Percentiles rank a stretch among this genome's conserved stretches.
phyloP scores from a whole-genome alignment of 2,797 vertebrate species.

The Craterocephalus amniculus region DNA sequence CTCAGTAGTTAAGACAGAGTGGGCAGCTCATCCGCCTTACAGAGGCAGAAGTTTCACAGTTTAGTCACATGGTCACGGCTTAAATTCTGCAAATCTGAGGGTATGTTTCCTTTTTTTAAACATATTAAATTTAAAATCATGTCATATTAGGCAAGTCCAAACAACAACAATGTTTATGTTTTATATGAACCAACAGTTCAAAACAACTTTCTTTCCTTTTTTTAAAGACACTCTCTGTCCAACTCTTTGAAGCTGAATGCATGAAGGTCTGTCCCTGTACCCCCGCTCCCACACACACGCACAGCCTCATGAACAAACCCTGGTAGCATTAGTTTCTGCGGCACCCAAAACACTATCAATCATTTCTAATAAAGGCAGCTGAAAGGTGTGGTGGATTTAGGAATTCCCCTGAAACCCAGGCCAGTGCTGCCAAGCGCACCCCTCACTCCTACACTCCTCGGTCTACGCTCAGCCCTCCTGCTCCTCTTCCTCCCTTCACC shows the following conservation, averaged over 20 bases:
- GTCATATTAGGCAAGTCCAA: not conserved
- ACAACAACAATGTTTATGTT: not conserved
- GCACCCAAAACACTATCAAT: slow-evolving; percentile 60
- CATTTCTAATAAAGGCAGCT: slow-evolving; percentile 62
- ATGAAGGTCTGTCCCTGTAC: slow-evolving; percentile 34
- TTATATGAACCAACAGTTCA: slow-evolving; percentile 10
- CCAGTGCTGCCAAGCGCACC: slow-evolving; percentile 37
- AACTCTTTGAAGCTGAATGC: slow-evolving; percentile 36
- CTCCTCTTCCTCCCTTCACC: slow-evolving; percentile 65
- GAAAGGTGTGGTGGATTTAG: slow-evolving; percentile 57
- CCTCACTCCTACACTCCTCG: slow-evolving; percentile 44
- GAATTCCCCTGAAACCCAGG: slow-evolving; percentile 75
- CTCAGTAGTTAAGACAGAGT: not conserved
- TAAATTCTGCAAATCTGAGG: no score
- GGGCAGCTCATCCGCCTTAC: not conserved
- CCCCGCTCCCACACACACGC: slow-evolving; percentile 18
- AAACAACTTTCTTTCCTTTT: not conserved
- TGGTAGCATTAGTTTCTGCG: slow-evolving; percentile 39
- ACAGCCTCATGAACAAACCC: not conserved
- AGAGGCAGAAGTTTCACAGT: not conserved
- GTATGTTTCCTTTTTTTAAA: not conserved
- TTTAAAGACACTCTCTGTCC: slow-evolving; percentile 9
- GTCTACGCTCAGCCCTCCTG: slow-evolving; percentile 19
- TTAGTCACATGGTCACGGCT: no score
- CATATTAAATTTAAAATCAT: not conserved